Conservation (phyloP, 2,113 vertebrate species). For the Romanogobio albipinnatus region DNA sequence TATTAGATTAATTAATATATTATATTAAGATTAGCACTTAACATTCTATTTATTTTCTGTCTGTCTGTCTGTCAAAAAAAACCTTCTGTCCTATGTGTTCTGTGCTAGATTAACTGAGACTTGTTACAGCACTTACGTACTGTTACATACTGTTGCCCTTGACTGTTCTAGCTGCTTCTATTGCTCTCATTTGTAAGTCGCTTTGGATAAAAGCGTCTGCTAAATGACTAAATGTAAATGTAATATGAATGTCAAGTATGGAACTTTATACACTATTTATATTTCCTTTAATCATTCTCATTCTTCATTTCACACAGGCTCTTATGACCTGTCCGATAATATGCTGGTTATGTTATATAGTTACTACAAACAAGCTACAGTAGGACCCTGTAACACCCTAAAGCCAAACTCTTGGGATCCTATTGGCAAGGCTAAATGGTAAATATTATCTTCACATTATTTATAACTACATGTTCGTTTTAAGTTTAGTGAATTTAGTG, state of each 20-base stretch:
- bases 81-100: too few species aligned
- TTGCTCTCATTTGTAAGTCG: too few species aligned
- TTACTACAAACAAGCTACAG: constrained; percentile 92
- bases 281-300: not conserved
- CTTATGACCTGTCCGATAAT: constrained; percentile 92
- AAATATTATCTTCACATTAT: constrained; percentile 35
- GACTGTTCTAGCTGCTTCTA: too few species aligned
- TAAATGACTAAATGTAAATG: too few species aligned
- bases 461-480: not conserved
- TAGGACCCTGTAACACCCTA: constrained; percentile 84
- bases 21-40: too few species aligned
- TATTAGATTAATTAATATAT: too few species aligned
- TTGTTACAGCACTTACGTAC: too few species aligned
- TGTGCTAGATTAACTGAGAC: too few species aligned
- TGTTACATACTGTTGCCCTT: too few species aligned
- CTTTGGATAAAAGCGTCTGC: too few species aligned
- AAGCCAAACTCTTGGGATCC: constrained; percentile 91
- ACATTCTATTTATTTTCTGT: too few species aligned
- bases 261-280: not conserved
- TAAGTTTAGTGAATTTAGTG: not conserved
- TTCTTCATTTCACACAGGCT: constrained; percentile 74
- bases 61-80: too few species aligned
- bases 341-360: constrained; percentile 95
- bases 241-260: not conserved
- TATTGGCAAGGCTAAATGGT: constrained; percentile 92